phyloP scores from a whole-genome alignment of 1,140 invertebrate species.

The Drosophila sp. region DNA sequence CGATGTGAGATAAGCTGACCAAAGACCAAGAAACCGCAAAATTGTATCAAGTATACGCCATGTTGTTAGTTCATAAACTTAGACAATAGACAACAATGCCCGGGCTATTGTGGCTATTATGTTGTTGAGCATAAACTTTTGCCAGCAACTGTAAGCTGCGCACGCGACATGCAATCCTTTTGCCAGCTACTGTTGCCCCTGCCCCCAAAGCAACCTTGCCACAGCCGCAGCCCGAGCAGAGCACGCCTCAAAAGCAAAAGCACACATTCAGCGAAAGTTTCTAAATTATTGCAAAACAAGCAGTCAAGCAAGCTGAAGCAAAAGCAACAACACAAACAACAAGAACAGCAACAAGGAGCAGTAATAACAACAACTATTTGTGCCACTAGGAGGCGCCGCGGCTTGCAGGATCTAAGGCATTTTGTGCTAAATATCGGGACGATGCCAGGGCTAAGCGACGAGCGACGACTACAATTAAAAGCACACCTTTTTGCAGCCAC shows the following conservation, averaged over 20 bases:
- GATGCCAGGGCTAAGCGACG: constrained; percentile 37
- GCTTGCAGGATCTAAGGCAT: constrained; percentile 37
- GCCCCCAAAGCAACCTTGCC: constrained; percentile 2
- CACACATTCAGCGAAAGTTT: constrained; percentile 80
- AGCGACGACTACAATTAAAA: constrained; percentile 73
- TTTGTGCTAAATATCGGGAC: constrained; percentile 73
- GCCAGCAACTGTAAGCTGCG: constrained; percentile 49
- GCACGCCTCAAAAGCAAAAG: constrained; percentile 69
- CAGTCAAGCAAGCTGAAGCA: constrained; percentile 63
- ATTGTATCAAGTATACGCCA: constrained; percentile 34
- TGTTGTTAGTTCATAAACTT: constrained; percentile 20
- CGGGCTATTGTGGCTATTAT: constrained; percentile 20
- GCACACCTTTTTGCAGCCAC: constrained; percentile 73
- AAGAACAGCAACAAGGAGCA: constrained; percentile 34
- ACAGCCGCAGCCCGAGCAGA: constrained; percentile 2
- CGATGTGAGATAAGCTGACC: not conserved
- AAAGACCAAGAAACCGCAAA: not conserved
- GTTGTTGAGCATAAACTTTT: constrained; percentile 45
- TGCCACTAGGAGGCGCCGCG: constrained; percentile 51
- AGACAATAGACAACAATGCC: constrained; percentile 2
- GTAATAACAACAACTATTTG: constrained; percentile 56
- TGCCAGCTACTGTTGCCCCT: constrained; percentile 1
- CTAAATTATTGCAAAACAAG: constrained; percentile 81
- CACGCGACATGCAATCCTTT: constrained; percentile 50
- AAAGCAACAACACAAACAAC: constrained; percentile 45